Evolutionary conservation across 2,113 vertebrate genomes (phyloP), one percentile per base, ranked within the genome.

Genomic region (Sialia sialis): DNA sequence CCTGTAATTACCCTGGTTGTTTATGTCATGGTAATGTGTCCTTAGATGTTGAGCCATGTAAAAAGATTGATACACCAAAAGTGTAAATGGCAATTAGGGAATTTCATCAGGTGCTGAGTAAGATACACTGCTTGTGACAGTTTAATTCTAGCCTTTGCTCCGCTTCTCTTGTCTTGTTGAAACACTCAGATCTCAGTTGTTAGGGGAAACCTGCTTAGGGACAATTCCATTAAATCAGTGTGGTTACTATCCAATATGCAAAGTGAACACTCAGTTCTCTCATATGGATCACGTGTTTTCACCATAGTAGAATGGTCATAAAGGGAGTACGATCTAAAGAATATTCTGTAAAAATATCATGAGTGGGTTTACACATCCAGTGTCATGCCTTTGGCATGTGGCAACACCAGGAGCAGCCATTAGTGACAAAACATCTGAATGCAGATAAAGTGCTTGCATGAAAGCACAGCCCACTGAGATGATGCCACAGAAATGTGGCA

Each of bases 91-190:
- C 76, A 95, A 95, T 96, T 97, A 95, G 56, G 30, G 49, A 67
- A 84, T 95, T 93, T 94, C 93, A 64, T 94, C 90, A 97, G 52
- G 14, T 74, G 87, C 89, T 97, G 91, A 93, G 67, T 90, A 95
- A 91, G 78, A 85, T 1, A 8, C 78, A 80, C 39, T 41, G 79
- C 68, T 64, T 92, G 73, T 87, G 51, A 81, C 43, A 46, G n/a
- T 85, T 79, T 76, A 77, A 84, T 77, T 82, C 17, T 27, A 66
- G 67, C 64, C 89, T 94, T 84, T 4, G 6, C 49, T 75, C 62
- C 89, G 67, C 14, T 87, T 56, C 70, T 82, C 19, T 5, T 52
- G 5, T 27, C 78, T 55, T 66, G 55, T 60, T 88, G 75, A 87
- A 85, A 56, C 23, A 43, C 10, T 66, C 2, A 2, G 59, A 16